Evolutionary conservation across 2,888 invertebrate species (phyloP), one percentile per base, ranked within the genome.

Genomic region (Lymantria monacha): DNA sequence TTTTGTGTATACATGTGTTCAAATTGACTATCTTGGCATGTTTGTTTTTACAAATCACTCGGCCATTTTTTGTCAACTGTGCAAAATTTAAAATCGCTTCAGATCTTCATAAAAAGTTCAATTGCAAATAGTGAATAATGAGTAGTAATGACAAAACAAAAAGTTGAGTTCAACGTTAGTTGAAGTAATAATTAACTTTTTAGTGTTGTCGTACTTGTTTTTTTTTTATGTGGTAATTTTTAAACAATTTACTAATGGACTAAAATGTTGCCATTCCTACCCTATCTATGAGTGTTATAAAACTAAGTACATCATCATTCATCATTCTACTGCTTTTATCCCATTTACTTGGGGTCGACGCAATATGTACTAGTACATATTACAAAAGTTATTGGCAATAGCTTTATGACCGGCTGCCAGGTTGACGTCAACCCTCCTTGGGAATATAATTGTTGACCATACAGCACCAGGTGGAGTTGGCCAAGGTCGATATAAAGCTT

Each of bases 21-120:
- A 38, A 38, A n/a, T 12, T 38, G 12, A 15, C 15, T 38, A 30
- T 30, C 14, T 40, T 31, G 22, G 30, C 11, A 36, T 15, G 42
- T 46, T 43, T 38, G 22, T 44, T 44, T 38, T 48, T 46, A 30
- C 47, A 48, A 57, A 52, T 15, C 14, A 30, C 14, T 43, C 10
- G 45, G 45, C 1, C 0, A 37, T 48, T 51, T 50, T 47, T 30
- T 42, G 9, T 11, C 11, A 47, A 46, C 15, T 9, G 15, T 46
- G 48, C n/a, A 44, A 53, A 42, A 33, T 33, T 38, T 38, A 9
- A 38, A 38, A 38, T 3, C 11, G 38, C 33, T 38, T 46, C 30
- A 47, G 42, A 50, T 50, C 15, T 13, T 22, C 1, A 1, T 44
- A 46, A 64, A 59, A 63, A 63, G 30, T 42, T 42, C 9, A 47